Evolutionary conservation across 2,113 vertebrate genomes (phyloP).

Genomic region (Melanotaenia duboulayi): DNA sequence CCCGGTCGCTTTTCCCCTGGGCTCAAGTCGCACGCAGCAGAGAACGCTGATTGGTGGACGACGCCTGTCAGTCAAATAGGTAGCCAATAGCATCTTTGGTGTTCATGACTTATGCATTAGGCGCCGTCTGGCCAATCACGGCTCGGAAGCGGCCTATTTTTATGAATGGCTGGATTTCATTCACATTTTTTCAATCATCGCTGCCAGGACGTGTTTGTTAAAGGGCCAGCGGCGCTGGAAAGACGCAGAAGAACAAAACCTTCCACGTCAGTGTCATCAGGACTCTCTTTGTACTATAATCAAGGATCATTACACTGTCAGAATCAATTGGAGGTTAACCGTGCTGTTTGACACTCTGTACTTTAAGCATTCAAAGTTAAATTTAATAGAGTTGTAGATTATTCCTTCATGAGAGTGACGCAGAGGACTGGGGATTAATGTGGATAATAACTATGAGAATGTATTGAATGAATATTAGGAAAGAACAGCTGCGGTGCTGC

Average conservation of each 20-base stretch:
- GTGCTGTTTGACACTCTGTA: neutral
- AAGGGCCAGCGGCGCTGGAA: conserved; percentile 72
- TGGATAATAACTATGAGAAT: neutral
- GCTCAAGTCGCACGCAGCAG: conserved; percentile 40
- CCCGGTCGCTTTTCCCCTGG: conserved; percentile 64
- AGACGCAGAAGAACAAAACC: conserved; percentile 3
- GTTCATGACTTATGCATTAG: conserved; percentile 59
- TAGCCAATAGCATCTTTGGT: conserved; percentile 63
- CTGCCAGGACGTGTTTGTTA: conserved; percentile 66
- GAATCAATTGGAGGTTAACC: conserved; percentile 5
- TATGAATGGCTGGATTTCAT: conserved; percentile 88
- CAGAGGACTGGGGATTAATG: conserved; percentile 13
- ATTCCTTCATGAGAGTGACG: neutral
- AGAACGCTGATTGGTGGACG: conserved; percentile 65
- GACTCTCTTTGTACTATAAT: conserved; percentile 3
- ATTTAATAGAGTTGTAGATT: conserved; percentile 14
- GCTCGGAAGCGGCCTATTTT: conserved; percentile 74
- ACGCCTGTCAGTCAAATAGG: conserved; percentile 30
- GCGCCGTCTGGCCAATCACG: conserved; percentile 69
- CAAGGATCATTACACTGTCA: conserved; percentile 6
- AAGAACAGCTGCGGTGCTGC: conserved; percentile 2
- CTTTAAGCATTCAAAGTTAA: conserved; percentile 15
- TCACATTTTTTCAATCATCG: conserved; percentile 70
- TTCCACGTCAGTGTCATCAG: conserved; percentile 13
- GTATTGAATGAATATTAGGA: neutral